Evolutionary conservation across 2,113 vertebrate genomes (phyloP).

Genomic region (Thunnus thynnus): DNA sequence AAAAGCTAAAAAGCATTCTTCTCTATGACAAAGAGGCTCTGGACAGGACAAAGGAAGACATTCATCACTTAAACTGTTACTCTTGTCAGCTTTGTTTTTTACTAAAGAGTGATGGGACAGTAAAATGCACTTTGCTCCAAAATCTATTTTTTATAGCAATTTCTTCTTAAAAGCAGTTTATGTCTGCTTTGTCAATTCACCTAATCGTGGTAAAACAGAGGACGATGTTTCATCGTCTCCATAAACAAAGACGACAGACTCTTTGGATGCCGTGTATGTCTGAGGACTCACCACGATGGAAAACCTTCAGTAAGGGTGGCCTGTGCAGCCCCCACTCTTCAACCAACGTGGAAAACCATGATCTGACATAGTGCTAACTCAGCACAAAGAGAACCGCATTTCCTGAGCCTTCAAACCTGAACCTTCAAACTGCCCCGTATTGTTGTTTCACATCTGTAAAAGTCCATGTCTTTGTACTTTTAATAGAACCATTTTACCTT

Average conservation of each 20-base stretch:
- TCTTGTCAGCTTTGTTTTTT: conserved; percentile 39
- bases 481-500: conserved; percentile 31
- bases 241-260: conserved; percentile 78
- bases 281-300: conserved; percentile 79
- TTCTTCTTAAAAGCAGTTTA: conserved; percentile 30
- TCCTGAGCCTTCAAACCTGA: conserved; percentile 74
- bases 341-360: conserved; percentile 80
- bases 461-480: conserved; percentile 55
- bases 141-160: conserved; percentile 1
- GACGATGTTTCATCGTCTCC: conserved; percentile 73
- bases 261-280: conserved; percentile 68
- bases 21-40: conserved; percentile 54
- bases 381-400: conserved; percentile 77
- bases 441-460: conserved; percentile 77
- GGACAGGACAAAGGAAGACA: conserved; percentile 62
- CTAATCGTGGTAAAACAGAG: conserved; percentile 57
- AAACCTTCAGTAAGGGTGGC: conserved; percentile 77
- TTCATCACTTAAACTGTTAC: conserved; percentile 64
- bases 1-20: conserved; percentile 31
- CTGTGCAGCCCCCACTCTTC: conserved; percentile 60
- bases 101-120: conserved; percentile 48
- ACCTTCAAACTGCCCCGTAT: conserved; percentile 62
- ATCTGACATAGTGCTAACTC: conserved; percentile 74
- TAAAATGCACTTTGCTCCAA: conserved; percentile 38
- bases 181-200: conserved; percentile 66